A percentile compares a stretch with the other conserved stretches of the same genome.
These are phyloP conservation scores for Drosophila auraria DNA, from an alignment of 1,140 invertebrate genomes.

Conservation along the genomic window DNA sequence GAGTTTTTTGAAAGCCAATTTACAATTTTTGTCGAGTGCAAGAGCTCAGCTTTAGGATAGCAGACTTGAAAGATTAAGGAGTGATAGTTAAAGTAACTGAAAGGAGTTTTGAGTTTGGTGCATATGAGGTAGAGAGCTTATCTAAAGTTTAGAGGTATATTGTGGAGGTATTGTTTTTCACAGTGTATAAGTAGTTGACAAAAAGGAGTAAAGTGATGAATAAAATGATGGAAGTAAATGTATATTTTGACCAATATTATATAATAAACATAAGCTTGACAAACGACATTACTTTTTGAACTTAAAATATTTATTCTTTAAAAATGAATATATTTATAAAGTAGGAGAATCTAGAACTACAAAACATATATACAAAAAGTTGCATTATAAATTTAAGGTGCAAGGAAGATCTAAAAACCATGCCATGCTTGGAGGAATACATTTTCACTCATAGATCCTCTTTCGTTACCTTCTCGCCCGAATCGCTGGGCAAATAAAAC, in stretches of 20 bases:
- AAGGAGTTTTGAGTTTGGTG: slow-evolving; percentile 38
- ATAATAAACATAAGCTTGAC: not conserved
- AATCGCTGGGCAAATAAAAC: slow-evolving; percentile 98
- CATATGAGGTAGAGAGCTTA: slow-evolving; percentile 48
- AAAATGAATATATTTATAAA: not conserved
- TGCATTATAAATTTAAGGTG: not conserved
- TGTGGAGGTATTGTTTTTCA: slow-evolving; percentile 27
- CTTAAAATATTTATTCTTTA: not conserved
- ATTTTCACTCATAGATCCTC: not conserved
- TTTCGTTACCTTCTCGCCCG: slow-evolving; percentile 93
- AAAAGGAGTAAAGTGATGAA: slow-evolving; percentile 4
- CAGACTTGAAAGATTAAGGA: slow-evolving; percentile 45
- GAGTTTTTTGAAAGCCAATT: slow-evolving; percentile 50
- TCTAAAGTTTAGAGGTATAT: slow-evolving; percentile 20
- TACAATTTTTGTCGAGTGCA: slow-evolving; percentile 34
- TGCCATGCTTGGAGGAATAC: slow-evolving; percentile 1
- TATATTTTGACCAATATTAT: too few species aligned
- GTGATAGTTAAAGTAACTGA: slow-evolving; percentile 53
- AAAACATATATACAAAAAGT: slow-evolving; percentile 13
- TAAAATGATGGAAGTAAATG: not conserved
- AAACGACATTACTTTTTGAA: not conserved
- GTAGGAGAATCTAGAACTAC: not conserved
- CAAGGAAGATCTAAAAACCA: slow-evolving; percentile 1
- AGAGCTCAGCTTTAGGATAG: slow-evolving; percentile 69
- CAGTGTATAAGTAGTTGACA: slow-evolving; percentile 44